Evolutionary conservation across 2,888 invertebrate genomes (phyloP).

Genomic region (Idaea biselata): DNA sequence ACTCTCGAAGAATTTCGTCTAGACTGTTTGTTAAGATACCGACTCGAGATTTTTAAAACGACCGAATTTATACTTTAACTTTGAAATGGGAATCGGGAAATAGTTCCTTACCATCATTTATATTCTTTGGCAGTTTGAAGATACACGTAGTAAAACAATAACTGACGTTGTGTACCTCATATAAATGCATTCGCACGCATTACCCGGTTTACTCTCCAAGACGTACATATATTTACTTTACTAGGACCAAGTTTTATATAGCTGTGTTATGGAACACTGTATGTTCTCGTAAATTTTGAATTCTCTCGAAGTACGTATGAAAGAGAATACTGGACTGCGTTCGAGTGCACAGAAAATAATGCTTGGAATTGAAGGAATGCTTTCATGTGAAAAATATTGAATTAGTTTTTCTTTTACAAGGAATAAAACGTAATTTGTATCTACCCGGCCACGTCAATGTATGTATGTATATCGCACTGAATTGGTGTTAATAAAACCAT

Average conservation of each 20-base stretch:
- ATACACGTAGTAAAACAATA: slow-evolving; percentile 22
- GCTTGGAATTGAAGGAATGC: not conserved
- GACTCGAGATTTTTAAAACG: slow-evolving; percentile 14
- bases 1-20: slow-evolving; percentile 18
- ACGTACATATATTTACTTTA: slow-evolving; percentile 18
- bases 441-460: too few relatives aligned
- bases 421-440: too few relatives aligned
- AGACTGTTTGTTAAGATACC: slow-evolving; percentile 15
- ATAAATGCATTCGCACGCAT: slow-evolving; percentile 34
- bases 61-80: slow-evolving; percentile 22
- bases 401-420: not conserved
- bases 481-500: too few relatives aligned
- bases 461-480: too few relatives aligned
- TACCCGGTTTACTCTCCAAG: slow-evolving; percentile 23
- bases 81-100: slow-evolving; percentile 22
- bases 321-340: not conserved
- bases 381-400: not conserved
- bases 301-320: slow-evolving; percentile 9
- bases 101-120: slow-evolving; percentile 21
- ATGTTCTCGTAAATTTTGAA: slow-evolving; percentile 15
- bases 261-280: slow-evolving; percentile 16
- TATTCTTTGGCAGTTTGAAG: slow-evolving; percentile 20
- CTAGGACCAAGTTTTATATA: slow-evolving; percentile 18
- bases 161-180: slow-evolving; percentile 24
- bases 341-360: not conserved